Evolutionary conservation across 2,797 vertebrate genomes (phyloP), one percentile per base, ranked within the genome.

Genomic region (Xenentodon cancila): DNA sequence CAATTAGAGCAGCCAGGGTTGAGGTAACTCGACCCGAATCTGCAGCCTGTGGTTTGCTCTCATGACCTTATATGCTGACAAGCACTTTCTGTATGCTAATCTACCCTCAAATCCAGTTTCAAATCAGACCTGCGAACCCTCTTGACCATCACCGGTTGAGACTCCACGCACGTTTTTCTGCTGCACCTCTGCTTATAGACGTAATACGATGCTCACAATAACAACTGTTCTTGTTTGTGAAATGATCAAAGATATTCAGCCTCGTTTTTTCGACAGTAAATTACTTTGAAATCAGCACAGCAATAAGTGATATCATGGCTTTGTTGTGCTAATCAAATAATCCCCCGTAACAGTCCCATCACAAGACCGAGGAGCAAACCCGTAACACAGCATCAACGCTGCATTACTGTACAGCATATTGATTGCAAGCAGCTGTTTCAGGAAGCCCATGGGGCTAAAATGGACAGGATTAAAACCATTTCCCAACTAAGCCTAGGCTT

Each of bases 21-120:
- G 80, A 70, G 71, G 91, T 85, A 92, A 92, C 82, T 80, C 46
- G 45, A 91, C 59, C 77, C 74, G 89, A 91, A 92, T 93, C 91
- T 90, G 90, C 82, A 79, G 85, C 74, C 85, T 79, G 77, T 58
- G 50, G 70, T 82, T 75, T 75, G 68, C 64, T 82, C 81, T 80
- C 84, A 80, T 82, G 79, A 73, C 78, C 74, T 68, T 79, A 78
- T 79, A 68, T 69, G 73, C 81, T 75, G 87, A 88, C 85, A 81
- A 80, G 77, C 61, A 69, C 40, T 65, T 65, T 61, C 83, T 81
- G 67, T 80, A 73, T 69, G 74, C 76, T 83, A 82, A 89, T 86
- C 81, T 77, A 17, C 21, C 73, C 77, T 7, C 67, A 87, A 89
- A 83, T 84, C 78, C 77, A 79, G 74, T 69, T 79, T 71, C 63